Percentiles rank a stretch among this genome's conserved stretches.
Conservation (phyloP, 1,140 invertebrate species). For the Eueides isabella region DNA sequence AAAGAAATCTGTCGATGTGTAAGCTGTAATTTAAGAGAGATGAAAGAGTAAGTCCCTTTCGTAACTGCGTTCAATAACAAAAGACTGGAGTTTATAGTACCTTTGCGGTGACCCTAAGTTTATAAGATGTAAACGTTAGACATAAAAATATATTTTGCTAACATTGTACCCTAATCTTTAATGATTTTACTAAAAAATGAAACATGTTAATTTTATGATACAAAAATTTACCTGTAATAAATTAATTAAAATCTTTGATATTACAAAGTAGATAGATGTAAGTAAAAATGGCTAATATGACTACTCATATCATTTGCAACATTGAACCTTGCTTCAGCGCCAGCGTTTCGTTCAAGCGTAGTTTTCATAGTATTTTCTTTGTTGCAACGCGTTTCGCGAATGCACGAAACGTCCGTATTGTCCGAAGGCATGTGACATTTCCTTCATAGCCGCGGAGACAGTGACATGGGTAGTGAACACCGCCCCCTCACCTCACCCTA, state of each 20-base stretch:
- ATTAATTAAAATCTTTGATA: not conserved
- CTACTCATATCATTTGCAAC: slow-evolving; percentile 33
- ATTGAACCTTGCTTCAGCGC: slow-evolving; percentile 27
- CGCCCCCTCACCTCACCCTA: slow-evolving; percentile 46
- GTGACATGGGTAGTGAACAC: slow-evolving; percentile 74
- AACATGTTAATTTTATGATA: too few species aligned
- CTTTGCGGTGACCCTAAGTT: not conserved
- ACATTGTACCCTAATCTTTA: not conserved
- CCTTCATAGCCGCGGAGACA: slow-evolving; percentile 63
- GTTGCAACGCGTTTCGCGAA: slow-evolving; percentile 47
- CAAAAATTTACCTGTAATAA: not conserved
- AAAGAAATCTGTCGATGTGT: slow-evolving; percentile 5
- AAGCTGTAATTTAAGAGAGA: not conserved
- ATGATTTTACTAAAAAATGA: too few species aligned
- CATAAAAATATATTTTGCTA: not conserved
- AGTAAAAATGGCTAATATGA: slow-evolving; percentile 23
- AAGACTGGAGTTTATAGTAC: not conserved
- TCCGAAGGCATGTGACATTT: slow-evolving; percentile 73
- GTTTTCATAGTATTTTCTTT: slow-evolving; percentile 36
- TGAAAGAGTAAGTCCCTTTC: not conserved
- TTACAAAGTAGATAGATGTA: not conserved
- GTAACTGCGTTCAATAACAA: not conserved
- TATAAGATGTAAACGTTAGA: not conserved
- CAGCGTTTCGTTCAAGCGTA: too few species aligned
- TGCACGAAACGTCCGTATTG: slow-evolving; percentile 63